phyloP scores from a whole-genome alignment of 2,113 vertebrate species.

The Gadus macrocephalus region DNA sequence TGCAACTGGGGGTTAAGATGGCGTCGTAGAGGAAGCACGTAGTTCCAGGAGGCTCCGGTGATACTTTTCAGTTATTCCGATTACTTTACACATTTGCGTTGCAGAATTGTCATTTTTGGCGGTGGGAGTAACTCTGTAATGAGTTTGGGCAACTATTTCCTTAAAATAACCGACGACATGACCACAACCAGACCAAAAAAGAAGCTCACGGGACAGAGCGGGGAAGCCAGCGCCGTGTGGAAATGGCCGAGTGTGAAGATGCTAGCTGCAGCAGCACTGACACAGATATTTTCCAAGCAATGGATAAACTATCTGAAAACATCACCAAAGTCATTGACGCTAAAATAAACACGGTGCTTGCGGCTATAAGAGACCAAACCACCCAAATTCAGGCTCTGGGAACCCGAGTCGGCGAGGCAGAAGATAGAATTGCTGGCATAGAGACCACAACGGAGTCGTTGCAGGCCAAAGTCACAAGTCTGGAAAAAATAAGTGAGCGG shows the following conservation, averaged over 20 bases:
- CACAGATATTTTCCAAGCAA: background rate
- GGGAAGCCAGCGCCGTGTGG: background rate
- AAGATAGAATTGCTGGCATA: background rate
- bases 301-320: background rate
- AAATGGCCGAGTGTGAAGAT: background rate
- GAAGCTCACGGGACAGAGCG: background rate
- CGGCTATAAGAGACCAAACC: background rate
- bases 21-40: too few relatives aligned
- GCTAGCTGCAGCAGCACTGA: too few relatives aligned
- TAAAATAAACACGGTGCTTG: background rate
- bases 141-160: background rate
- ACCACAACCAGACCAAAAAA: background rate
- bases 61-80: too few relatives aligned
- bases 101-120: background rate
- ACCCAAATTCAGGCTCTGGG: background rate
- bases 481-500: constrained; percentile 1
- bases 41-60: too few relatives aligned
- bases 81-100: too few relatives aligned
- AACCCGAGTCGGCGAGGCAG: background rate
- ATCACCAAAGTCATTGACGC: too few relatives aligned
- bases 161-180: background rate
- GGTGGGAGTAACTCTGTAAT: constrained; percentile 3
- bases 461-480: background rate
- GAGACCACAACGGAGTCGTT: background rate
- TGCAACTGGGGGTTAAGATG: too few relatives aligned